phyloP scores from a whole-genome alignment of 2,113 vertebrate genomes.

The Micronisus gabar region DNA sequence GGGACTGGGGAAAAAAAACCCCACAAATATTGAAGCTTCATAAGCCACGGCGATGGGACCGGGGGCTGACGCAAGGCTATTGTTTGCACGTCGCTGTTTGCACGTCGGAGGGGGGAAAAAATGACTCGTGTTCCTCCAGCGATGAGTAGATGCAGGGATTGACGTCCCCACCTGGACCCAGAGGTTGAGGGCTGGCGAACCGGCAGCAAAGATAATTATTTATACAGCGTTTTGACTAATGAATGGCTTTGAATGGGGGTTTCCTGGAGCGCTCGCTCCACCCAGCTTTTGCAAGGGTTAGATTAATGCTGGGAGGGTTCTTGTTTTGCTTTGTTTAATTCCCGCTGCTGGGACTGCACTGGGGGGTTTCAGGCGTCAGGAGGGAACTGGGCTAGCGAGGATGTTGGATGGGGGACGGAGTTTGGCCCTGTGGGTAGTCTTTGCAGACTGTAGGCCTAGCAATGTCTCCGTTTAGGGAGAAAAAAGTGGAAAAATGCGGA shows the following conservation, averaged over 20 bases:
- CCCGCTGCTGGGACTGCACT: accelerated
- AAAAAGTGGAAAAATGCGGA: not conserved
- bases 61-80: conserved; percentile 73
- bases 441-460: accelerated
- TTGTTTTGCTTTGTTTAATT: not conserved
- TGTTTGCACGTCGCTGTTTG: conserved; percentile 54
- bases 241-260: not conserved
- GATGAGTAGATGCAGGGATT: not conserved
- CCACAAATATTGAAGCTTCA: not conserved
- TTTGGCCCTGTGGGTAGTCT: not conserved
- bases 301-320: not conserved
- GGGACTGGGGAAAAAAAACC: conserved; percentile 36
- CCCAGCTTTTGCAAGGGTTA: not conserved
- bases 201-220: conserved; percentile 1
- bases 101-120: not conserved
- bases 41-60: not conserved
- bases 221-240: not conserved
- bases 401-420: accelerated
- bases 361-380: accelerated
- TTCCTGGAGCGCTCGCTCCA: not conserved
- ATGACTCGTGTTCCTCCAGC: not conserved
- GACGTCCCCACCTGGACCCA: not conserved
- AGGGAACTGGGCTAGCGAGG: not conserved
- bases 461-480: accelerated
- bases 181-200: not conserved